Evolutionary conservation across 2,888 invertebrate species (phyloP), one percentile per base, ranked within the genome.

Genomic region (Sylvicola cinctus): DNA sequence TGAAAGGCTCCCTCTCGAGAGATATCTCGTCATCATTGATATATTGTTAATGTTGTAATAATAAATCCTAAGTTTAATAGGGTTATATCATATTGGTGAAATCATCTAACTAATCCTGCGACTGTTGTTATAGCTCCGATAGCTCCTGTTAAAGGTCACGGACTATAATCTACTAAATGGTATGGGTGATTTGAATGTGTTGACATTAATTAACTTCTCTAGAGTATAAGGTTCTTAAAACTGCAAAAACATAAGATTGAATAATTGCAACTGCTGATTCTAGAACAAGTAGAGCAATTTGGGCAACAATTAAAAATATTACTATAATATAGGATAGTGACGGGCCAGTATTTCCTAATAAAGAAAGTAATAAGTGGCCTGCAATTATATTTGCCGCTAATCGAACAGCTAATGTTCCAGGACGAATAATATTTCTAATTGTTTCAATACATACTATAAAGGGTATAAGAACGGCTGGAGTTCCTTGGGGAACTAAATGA

Each of bases 381-480:
- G 76, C 73, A 62, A 75, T 74, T 68, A 77, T 75, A 62, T 77
- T 77, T n/a, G 76, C 76, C 4, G 70, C 65, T 61, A 77, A 49
- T 41, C 76, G 75, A 38, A 78, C 65, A 1, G 71, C 67, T 60
- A 77, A 54, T 3, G 76, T 76, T 51, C 66, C 59, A 0, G 74
- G 73, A 10, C 73, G 74, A 54, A 76, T 75, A 42, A 74, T 44
- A 60, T 74, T 75, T 45, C 74, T 77, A 57, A 74, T 69, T 26
- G 70, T 65, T 70, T 77, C 76, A 66, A 76, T 75, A 55, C 71
- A 51, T 6, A 77, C 74, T 63, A 77, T 73, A 61, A 77, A 75
- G 17, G 72, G 70, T 59, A 74, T 74, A 47, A 77, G 45, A 45
- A 66, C 45, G 5, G 46, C 39, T 0, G 76, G 76, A 0, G 73